Evolutionary conservation across 2,113 vertebrate species (phyloP), one percentile per base, ranked within the genome.

Genomic region (Promerops cafer): DNA sequence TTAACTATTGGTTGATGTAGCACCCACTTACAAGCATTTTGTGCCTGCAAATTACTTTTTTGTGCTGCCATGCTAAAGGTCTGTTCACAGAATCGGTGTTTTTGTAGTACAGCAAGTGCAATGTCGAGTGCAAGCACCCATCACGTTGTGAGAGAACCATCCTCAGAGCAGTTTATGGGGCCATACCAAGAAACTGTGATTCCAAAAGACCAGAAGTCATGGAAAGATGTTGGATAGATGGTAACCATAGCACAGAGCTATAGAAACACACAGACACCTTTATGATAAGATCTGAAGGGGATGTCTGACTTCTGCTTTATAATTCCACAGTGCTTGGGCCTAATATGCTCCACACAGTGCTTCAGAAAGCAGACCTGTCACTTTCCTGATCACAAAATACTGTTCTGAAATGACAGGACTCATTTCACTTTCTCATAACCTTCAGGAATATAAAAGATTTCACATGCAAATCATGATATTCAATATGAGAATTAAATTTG

Each of bases 191-290:
- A 9, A 26, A 24, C 6, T 76, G 39, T 9, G 28, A 59, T 33
- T 91, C 50, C 39, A 82, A 76, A 39, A 16, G 21, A 72, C 22
- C 68, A 60, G 44, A 75, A 76, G 12, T 31, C 39, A 66, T 3
- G 35, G 35, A 66, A 68, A 52, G 27, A 42, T 4, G 10, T 39
- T 0, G 0, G 53, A 19, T 28, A 72, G 35, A 23, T 4, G 1
- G 16, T 5, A 83, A 42, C 35, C 0, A 21, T 21, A 60, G 28
- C 7, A 6, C 37, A 40, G 45, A 56, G 59, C 31, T 35, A 65
- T 37, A 77, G 71, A 71, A 68, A 64, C 3, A 9, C 37, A 39
- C 16, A 18, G 50, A 31, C 20, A 71, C 6, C 22, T 50, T 84
- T n/a, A n/a, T 3, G 1, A 8, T 42, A 39, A 79, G 57, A 64